Percentiles rank a stretch among this genome's conserved stretches.
Conservation (phyloP, 2,797 vertebrate genomes). For the Novumbra hubbsi region DNA sequence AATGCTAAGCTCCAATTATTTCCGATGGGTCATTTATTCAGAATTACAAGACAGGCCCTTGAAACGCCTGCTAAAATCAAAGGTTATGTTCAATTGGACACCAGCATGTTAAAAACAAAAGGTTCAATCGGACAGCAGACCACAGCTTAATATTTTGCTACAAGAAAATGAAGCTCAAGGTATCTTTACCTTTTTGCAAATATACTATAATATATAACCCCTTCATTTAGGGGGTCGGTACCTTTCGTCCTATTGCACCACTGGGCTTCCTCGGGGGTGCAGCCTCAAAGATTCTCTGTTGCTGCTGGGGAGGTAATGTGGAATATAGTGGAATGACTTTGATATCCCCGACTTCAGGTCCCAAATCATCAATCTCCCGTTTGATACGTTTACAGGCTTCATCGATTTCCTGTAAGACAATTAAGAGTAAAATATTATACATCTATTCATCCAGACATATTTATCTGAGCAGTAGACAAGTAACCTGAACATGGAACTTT, state of each 20-base stretch:
- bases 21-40: background rate
- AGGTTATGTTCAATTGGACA: too few relatives aligned
- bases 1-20: too few relatives aligned
- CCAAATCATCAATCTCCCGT: slow-evolving; percentile 87
- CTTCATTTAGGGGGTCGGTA: slow-evolving; percentile 38
- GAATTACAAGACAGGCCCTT: background rate
- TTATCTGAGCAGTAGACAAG: background rate
- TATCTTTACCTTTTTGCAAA: background rate
- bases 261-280: slow-evolving; percentile 85
- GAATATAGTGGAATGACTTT: slow-evolving; percentile 91
- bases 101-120: background rate
- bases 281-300: slow-evolving; percentile 88
- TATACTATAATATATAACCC: background rate
- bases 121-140: background rate
- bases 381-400: slow-evolving; percentile 92
- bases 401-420: slow-evolving; percentile 81
- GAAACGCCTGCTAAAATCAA: too few relatives aligned
- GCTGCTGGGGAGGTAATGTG: slow-evolving; percentile 87
- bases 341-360: slow-evolving; percentile 88
- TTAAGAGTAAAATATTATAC: slow-evolving; percentile 21
- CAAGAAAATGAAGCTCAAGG: too few relatives aligned
- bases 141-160: background rate
- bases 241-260: slow-evolving; percentile 89
- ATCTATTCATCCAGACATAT: background rate
- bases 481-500: background rate